phyloP scores from a whole-genome alignment of 2,797 vertebrate species.

The Chloroceryle amazona region DNA sequence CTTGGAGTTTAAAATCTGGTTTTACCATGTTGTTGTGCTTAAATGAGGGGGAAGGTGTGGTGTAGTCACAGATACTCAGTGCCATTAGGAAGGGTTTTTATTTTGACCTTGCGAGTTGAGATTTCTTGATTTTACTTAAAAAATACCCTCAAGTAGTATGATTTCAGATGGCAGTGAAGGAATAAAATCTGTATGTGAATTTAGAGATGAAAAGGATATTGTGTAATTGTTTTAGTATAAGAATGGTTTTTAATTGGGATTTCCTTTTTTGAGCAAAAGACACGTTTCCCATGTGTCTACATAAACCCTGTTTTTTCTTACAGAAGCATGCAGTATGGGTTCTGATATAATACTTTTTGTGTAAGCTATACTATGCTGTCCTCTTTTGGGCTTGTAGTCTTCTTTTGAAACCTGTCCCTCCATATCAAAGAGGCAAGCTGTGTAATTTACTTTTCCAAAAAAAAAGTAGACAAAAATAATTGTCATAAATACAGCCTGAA shows the following conservation, averaged over 20 bases:
- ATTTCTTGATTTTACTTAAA: neutral
- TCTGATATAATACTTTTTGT: neutral
- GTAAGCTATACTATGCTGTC: neutral
- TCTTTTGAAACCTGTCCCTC: neutral
- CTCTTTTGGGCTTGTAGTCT: neutral
- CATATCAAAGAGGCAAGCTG: neutral
- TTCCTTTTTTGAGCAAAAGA: neutral
- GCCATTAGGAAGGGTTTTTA: neutral
- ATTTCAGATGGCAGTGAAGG: neutral
- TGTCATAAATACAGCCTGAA: neutral
- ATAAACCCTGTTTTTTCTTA: neutral
- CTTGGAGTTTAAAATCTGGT: neutral
- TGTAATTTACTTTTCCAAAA: neutral
- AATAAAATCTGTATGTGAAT: neutral
- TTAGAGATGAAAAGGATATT: neutral
- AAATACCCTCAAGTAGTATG: neutral
- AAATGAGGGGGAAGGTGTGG: neutral
- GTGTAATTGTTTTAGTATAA: neutral
- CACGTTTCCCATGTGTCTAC: rapidly evolving
- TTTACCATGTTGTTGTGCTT: neutral
- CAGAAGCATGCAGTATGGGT: rapidly evolving
- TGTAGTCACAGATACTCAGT: neutral
- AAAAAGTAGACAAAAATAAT: neutral
- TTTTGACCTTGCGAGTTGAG: neutral
- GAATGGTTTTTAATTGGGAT: neutral